Conservation (phyloP, 2,113 vertebrate species). For the Gallinago paraguaiae region DNA sequence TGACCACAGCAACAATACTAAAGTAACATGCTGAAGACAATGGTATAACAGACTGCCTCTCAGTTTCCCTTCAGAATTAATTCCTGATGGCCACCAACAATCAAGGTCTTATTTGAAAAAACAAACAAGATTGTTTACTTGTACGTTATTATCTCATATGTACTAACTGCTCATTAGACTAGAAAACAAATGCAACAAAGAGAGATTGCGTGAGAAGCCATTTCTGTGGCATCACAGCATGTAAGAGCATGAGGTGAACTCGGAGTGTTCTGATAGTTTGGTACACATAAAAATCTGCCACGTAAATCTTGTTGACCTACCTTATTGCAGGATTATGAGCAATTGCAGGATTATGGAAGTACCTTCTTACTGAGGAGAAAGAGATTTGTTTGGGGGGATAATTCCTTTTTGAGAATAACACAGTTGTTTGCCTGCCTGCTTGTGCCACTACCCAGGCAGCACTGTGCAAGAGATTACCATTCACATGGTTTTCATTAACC, state of each 20-base stretch:
- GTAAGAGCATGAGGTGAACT: background rate
- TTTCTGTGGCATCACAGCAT: background rate
- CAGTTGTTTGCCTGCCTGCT: background rate
- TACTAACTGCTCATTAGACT: background rate
- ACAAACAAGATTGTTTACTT: background rate
- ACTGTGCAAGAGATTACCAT: background rate
- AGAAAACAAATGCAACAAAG: background rate
- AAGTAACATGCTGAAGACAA: background rate
- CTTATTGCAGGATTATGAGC: background rate
- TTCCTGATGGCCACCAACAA: fast-evolving
- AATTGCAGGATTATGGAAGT: background rate
- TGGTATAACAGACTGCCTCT: background rate
- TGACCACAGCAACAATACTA: background rate
- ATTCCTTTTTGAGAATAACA: background rate
- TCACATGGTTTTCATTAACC: background rate
- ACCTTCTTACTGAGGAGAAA: background rate
- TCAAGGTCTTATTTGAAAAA: background rate
- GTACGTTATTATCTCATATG: fast-evolving
- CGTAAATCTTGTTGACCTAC: background rate
- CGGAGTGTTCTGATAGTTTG: background rate
- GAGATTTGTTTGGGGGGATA: background rate
- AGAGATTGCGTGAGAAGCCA: background rate
- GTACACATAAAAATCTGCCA: background rate
- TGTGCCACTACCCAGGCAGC: background rate
- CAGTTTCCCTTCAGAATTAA: background rate